Base-by-base conservation (phyloP, 2,113 vertebrate genomes). In the Oenanthe oenanthe region DNA sequence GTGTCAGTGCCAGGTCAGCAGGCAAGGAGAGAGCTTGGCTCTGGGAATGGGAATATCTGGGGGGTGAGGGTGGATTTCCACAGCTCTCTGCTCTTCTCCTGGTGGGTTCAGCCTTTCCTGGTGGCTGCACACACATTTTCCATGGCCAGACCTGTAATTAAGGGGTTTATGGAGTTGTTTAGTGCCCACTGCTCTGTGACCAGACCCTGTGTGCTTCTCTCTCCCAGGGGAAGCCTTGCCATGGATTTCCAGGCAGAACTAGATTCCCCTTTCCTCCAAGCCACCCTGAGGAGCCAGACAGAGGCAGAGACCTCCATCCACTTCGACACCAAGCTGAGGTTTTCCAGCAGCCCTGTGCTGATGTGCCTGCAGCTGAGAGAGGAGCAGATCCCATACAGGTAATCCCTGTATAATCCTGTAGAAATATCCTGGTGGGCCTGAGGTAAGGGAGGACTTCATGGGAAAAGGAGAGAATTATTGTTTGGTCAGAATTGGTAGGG, bases 281-380 rank as follows among this genome's bases (percentile, higher is more conserved):
- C 85, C 62, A 97, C 91, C 4, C 7, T 97, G 66, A 97, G 92
- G 92, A 95, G 89, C 48, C 96, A 96, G 79, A 75, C 43, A 1
- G 97, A 97, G n/a, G 10, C 25, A 5, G 95, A 96, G 70, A 89
- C 84, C 29, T 79, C 88, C 4, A 57, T 95, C 32, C 76, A 89
- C 45, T 95, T 97, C 0, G 85, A 96, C 62, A 95, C 94, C 34
- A 29, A 60, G 12, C 85, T 97, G 72, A 94, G 76, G 17, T 94
- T 97, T 72, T 89, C 91, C 3, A 25, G 36, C 43, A 90, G n/a
- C 50, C 95, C 97, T 0, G 70, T 97, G 80, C 77, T 83, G 42
- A 95, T 97, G 91, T 98, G 97, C 66, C 92, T 98, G 56, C 97
- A 97, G 82, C 74, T 98, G 80, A 92, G 38, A 31, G 73, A 97